These are phyloP conservation scores for Erythrocercus mccallii DNA, from an alignment of 2,113 vertebrate species.

Conservation along the genomic window DNA sequence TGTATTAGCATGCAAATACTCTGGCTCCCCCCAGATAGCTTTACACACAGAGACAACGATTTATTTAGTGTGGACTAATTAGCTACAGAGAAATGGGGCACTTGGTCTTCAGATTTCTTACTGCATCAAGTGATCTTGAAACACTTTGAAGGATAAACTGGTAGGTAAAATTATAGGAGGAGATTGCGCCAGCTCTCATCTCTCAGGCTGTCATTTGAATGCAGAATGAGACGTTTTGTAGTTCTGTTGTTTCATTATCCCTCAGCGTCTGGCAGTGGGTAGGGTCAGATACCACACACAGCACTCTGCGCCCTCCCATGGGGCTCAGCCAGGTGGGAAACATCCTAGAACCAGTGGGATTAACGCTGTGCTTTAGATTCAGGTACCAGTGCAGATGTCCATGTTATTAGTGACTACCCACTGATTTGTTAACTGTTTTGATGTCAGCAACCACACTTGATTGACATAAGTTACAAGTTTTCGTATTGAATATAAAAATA, in stretches of 20 bases:
- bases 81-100: background rate
- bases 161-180: background rate
- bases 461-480: background rate
- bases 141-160: slow-evolving; percentile 6
- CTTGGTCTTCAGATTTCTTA: slow-evolving; percentile 42
- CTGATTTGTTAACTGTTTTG: background rate
- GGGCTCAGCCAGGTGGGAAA: background rate
- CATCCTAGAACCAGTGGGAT: background rate
- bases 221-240: background rate
- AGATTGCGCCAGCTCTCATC: background rate
- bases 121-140: slow-evolving; percentile 19
- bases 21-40: slow-evolving; percentile 26
- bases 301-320: background rate
- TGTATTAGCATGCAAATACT: slow-evolving; percentile 34
- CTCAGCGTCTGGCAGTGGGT: background rate
- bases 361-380: background rate
- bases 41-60: slow-evolving; percentile 45
- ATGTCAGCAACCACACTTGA: background rate
- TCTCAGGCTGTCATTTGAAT: background rate
- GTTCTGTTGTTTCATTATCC: background rate
- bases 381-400: background rate
- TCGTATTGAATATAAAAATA: background rate
- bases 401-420: background rate
- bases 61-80: slow-evolving; percentile 13
- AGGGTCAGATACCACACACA: background rate